Evolutionary conservation across 2,888 invertebrate species (phyloP), one percentile per base, ranked within the genome.

Genomic region (Dromius quadrimaculatus): DNA sequence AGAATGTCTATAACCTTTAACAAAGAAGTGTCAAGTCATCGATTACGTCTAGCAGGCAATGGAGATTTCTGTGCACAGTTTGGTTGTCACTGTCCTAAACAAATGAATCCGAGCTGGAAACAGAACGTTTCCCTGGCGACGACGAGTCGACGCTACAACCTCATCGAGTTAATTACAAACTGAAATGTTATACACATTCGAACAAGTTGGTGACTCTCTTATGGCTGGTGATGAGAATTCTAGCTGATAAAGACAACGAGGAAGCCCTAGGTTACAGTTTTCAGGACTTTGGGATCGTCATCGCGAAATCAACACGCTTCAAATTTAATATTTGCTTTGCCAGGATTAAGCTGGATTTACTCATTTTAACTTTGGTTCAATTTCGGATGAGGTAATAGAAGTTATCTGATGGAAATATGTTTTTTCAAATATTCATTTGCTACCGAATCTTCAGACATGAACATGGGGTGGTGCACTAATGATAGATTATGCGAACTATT

Each of bases 131-230:
- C 65, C 65, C 65, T 32, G 65, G 65, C 32, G 65, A 65, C 65
- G 50, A 22, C 47, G 47, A 28, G 8, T 28, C 28, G 22, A 5
- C 22, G 23, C 50, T n/a, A 45, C 45, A 65, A 65, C 65, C 50
- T 50, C 65, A 36, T 65, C 65, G 65, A 65, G 65, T 50, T 65
- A 65, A 65, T 65, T 65, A 65, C 65, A 65, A 65, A 28, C 50
- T 65, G 54, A 65, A 65, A 65, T 65, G 65, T 50, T 50, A 65
- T 50, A 65, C 45, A 65, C 65, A 65, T 54, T 65, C 50, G 15
- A 23, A 62, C 41, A 15, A 28, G 15, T 41, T 8, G 15, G 41
- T 17, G 41, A 11, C 13, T 2, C 32, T 32, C 32, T 32, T 32
- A 9, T n/a, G n/a, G n/a, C n/a, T n/a, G n/a, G n/a, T n/a, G n/a